A percentile compares a stretch with the other conserved stretches of the same genome.
phyloP scores from a whole-genome alignment of 37 sponge, comb jelly and placozoan species.

The Beroe ovata region DNA sequence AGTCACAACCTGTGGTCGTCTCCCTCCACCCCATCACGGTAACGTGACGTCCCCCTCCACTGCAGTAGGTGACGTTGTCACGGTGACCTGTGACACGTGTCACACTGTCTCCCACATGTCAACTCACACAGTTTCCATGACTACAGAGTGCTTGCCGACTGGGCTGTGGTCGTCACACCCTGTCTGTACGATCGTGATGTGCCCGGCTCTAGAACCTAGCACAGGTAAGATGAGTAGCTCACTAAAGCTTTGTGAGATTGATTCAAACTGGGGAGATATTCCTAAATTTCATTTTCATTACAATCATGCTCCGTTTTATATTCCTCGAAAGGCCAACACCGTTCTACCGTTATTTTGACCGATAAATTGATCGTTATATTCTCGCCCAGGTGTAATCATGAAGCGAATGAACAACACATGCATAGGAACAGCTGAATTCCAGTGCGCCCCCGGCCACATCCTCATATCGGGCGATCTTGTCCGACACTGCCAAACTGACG shows the following conservation, averaged over 20 bases:
- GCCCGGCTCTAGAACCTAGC: neutral
- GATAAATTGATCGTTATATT: too few species aligned
- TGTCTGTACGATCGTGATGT: neutral
- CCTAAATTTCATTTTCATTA: too few species aligned
- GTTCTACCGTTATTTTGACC: too few species aligned
- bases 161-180: neutral
- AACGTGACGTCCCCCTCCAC: neutral
- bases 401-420: neutral
- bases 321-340: too few species aligned
- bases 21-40: neutral
- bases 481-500: neutral
- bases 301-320: too few species aligned
- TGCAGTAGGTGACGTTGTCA: neutral
- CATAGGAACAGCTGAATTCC: slow-evolving; percentile 23
- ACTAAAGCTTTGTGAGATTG: too few species aligned
- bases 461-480: neutral
- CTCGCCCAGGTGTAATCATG: neutral
- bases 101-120: neutral
- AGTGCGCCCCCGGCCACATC: neutral
- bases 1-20: neutral
- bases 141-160: neutral
- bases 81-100: slow-evolving; percentile 15
- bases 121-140: neutral
- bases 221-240: too few species aligned
- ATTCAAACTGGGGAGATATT: too few species aligned